A percentile compares a stretch with the other conserved stretches of the same genome.
phyloP scores from a whole-genome alignment of 2,113 vertebrate species.

The Brachypodius melanocephalos region DNA sequence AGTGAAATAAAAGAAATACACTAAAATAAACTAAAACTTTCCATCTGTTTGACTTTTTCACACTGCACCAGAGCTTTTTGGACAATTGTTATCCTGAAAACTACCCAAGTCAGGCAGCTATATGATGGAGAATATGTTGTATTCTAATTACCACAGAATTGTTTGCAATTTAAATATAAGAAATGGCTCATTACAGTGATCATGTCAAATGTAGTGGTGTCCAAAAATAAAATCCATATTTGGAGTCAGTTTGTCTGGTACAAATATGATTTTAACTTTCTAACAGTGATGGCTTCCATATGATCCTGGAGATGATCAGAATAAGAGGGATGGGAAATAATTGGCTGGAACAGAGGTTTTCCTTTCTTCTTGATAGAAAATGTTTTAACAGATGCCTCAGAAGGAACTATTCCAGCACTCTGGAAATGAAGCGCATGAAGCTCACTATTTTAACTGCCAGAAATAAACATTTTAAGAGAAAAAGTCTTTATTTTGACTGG shows the following conservation, averaged over 20 bases:
- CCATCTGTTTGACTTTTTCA: background rate
- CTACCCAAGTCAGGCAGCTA: background rate
- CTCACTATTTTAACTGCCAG: background rate
- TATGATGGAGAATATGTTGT: background rate
- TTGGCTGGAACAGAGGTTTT: conserved; percentile 23
- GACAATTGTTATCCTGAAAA: background rate
- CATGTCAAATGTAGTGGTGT: conserved; percentile 17
- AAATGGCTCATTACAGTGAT: conserved; percentile 15
- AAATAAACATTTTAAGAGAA: background rate
- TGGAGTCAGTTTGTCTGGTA: conserved; percentile 65
- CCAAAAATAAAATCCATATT: conserved; percentile 60
- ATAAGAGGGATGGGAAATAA: conserved; percentile 46
- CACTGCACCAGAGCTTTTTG: background rate
- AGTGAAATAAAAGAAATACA: background rate
- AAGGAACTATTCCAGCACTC: conserved; percentile 8
- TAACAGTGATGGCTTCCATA: conserved; percentile 67
- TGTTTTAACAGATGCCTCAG: conserved; percentile 50
- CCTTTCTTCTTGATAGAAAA: conserved; percentile 59
- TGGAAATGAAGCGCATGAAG: conserved; percentile 4
- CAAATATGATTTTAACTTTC: conserved; percentile 58
- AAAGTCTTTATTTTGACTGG: background rate
- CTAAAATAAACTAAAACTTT: background rate
- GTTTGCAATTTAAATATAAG: conserved; percentile 34
- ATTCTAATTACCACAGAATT: conserved; percentile 21
- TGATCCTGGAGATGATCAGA: conserved; percentile 52